Percentiles rank a stretch among this genome's conserved stretches.
Conservation (phyloP, 2,888 invertebrate genomes). For the Athripsodes cinereus region DNA sequence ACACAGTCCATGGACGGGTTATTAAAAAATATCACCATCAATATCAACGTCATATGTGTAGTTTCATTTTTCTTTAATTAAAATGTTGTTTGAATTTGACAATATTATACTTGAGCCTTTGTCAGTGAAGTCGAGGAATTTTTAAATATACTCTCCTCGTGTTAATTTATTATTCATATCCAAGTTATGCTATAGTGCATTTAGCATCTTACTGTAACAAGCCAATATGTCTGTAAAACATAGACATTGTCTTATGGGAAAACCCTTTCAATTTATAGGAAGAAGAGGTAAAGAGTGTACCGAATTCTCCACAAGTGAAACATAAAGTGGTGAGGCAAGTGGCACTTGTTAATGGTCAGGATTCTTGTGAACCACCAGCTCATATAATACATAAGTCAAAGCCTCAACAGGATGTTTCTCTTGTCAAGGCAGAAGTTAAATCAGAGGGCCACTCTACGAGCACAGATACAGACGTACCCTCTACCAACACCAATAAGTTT, state of each 20-base stretch:
- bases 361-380: constrained; percentile 21
- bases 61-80: no score
- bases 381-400: constrained; percentile 22
- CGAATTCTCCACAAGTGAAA: constrained; percentile 29
- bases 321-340: constrained; percentile 35
- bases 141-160: no score
- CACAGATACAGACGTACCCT: constrained; percentile 6
- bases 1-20: constrained; percentile 15
- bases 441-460: neutral
- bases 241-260: no score
- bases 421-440: neutral
- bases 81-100: no score
- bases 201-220: no score
- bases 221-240: no score
- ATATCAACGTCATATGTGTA: no score
- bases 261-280: constrained; percentile 10
- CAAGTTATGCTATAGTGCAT: no score
- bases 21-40: no score
- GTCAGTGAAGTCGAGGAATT: no score
- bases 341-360: constrained; percentile 23
- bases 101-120: no score
- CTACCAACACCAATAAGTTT: constrained; percentile 52
- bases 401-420: neutral
- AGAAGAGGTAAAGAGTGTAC: constrained; percentile 8
- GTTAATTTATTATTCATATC: no score